Conservation (phyloP, 1,140 invertebrate species). For the Panulirus ornatus region DNA sequence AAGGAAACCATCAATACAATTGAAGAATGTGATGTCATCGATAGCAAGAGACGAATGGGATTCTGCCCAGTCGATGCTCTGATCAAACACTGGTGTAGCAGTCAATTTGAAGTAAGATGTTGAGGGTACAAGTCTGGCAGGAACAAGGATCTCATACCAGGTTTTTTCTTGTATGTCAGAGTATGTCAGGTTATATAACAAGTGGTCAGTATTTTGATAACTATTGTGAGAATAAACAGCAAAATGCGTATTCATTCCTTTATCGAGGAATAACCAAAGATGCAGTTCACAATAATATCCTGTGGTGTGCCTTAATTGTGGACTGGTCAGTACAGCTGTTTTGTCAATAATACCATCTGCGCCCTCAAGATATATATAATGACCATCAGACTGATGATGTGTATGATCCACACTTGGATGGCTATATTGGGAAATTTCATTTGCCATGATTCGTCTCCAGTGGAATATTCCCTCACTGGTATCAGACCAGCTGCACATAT, state of each 20-base stretch:
- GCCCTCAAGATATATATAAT: constrained; percentile 54
- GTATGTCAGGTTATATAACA: constrained; percentile 37
- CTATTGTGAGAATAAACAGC: constrained; percentile 27
- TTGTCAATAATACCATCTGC: constrained; percentile 44
- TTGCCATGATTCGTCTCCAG: constrained; percentile 43
- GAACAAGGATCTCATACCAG: constrained; percentile 54
- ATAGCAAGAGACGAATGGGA: constrained; percentile 48
- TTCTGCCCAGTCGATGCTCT: constrained; percentile 36
- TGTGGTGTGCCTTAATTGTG: constrained; percentile 28
- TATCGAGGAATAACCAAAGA: constrained; percentile 58
- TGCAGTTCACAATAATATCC: constrained; percentile 65
- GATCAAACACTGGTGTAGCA: constrained; percentile 52
- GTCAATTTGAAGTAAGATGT: constrained; percentile 24
- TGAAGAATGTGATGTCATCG: constrained; percentile 68
- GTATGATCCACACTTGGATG: constrained; percentile 59
- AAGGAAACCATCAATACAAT: constrained; percentile 32
- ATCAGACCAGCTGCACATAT: constrained; percentile 55
- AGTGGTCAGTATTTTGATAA: constrained; percentile 2
- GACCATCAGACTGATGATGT: constrained; percentile 8
- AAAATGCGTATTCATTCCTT: constrained; percentile 30
- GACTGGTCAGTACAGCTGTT: constrained; percentile 50
- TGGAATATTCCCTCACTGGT: constrained; percentile 54
- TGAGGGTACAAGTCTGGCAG: constrained; percentile 29
- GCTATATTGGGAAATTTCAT: neutral
- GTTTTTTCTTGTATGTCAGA: constrained; percentile 18